Evolutionary conservation across 2,888 invertebrate genomes (phyloP).

Genomic region (Thalpophila matura): DNA sequence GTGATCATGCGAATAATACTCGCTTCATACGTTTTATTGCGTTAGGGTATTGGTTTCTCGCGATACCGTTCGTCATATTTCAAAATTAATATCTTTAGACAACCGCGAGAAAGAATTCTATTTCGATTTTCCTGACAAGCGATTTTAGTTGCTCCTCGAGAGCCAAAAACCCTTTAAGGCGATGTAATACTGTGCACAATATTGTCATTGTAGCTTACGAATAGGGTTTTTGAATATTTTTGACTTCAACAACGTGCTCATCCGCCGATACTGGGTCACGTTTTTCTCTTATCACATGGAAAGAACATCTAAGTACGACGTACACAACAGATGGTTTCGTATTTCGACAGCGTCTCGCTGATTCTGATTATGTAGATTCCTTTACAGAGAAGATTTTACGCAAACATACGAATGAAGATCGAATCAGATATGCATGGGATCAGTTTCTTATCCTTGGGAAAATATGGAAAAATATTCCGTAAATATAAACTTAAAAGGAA

Average conservation of each 20-base stretch:
- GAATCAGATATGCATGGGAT: conserved; percentile 88
- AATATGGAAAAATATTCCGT: conserved; percentile 79
- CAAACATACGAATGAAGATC: conserved; percentile 86
- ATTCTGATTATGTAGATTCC: conserved; percentile 87
- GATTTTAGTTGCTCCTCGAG: conserved; percentile 48
- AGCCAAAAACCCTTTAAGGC: conserved; percentile 46
- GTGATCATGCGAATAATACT: conserved; percentile 89
- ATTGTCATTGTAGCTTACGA: conserved; percentile 28
- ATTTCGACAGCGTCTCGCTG: conserved; percentile 82
- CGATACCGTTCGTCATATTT: conserved; percentile 78
- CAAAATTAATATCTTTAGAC: conserved; percentile 67
- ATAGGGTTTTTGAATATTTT: conserved; percentile 41
- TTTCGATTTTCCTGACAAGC: conserved; percentile 58
- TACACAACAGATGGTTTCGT: conserved; percentile 75
- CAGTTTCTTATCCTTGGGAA: conserved; percentile 81
- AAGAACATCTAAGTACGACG: conserved; percentile 61
- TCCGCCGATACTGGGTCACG: conserved; percentile 39
- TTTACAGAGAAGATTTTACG: conserved; percentile 83
- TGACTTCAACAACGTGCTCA: conserved; percentile 28
- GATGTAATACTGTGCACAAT: conserved; percentile 40
- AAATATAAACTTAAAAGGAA: conserved; percentile 78
- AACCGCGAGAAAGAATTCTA: conserved; percentile 52
- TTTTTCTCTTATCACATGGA: conserved; percentile 53
- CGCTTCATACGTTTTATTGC: conserved; percentile 89
- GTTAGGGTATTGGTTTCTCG: conserved; percentile 79